A percentile compares a stretch with the other conserved stretches of the same genome.
phyloP scores from a whole-genome alignment of 2,888 invertebrate genomes.

The Marronus borbonicus region DNA sequence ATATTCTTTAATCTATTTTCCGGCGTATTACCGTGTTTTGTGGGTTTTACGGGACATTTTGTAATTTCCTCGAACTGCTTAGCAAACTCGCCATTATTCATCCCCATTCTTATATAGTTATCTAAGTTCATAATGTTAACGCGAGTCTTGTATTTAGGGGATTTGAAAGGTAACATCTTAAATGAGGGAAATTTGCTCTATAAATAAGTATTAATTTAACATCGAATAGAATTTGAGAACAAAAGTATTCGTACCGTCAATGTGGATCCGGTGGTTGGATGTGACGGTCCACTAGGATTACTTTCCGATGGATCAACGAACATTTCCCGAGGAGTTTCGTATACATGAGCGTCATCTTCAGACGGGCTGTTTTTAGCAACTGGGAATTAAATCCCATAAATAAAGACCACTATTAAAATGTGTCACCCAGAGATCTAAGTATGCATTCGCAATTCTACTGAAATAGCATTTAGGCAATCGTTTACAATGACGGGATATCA shows the following conservation, averaged over 20 bases:
- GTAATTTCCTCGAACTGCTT: constrained; percentile 63
- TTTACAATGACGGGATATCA: too few species aligned
- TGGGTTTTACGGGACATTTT: constrained; percentile 67
- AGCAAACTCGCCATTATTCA: constrained; percentile 25
- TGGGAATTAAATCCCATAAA: too few species aligned
- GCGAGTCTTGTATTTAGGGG: neutral
- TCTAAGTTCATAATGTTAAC: neutral
- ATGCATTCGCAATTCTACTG: too few species aligned
- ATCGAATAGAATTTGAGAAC: neutral
- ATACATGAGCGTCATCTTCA: neutral
- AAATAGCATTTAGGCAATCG: too few species aligned
- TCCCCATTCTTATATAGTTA: neutral
- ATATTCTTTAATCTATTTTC: constrained; percentile 70
- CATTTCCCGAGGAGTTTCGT: neutral
- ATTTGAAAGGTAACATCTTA: too few species aligned
- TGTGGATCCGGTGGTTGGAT: neutral
- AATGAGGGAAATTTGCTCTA: too few species aligned
- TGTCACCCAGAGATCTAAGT: too few species aligned
- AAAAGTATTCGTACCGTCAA: neutral
- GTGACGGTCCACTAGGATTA: neutral
- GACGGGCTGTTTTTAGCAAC: too few species aligned
- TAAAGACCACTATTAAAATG: too few species aligned
- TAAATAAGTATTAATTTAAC: neutral
- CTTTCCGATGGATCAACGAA: neutral
- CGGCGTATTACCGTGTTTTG: constrained; percentile 66